Percentiles rank a stretch among this genome's conserved stretches.
phyloP scores from a whole-genome alignment of 2,888 invertebrate species.

The Pseudolycoriella hygida region DNA sequence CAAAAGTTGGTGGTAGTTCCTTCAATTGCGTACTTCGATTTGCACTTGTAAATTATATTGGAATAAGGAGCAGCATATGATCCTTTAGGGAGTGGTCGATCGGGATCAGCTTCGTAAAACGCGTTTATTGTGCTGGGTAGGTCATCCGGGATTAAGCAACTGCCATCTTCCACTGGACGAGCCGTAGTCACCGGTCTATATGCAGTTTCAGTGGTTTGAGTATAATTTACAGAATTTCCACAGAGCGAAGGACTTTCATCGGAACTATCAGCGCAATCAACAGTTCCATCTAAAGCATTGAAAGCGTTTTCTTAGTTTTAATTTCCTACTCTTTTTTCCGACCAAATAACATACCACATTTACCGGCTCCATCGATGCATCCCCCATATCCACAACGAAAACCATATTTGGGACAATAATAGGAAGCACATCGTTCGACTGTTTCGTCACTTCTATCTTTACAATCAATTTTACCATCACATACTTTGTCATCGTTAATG shows the following conservation, averaged over 20 bases:
- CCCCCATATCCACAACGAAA: constrained; percentile 20
- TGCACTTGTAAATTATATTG: constrained; percentile 1
- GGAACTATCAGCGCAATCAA: constrained; percentile 17
- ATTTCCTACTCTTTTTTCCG: too few species aligned
- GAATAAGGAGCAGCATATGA: background rate
- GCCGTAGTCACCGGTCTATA: background rate
- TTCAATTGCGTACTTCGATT: constrained; percentile 1
- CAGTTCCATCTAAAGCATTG: constrained; percentile 8
- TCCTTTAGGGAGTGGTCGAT: background rate
- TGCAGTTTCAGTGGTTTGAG: background rate
- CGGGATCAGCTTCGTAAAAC: background rate
- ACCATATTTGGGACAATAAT: constrained; percentile 31
- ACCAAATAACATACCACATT: constrained; percentile 10
- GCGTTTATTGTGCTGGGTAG: constrained; percentile 3
- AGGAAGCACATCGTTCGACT: constrained; percentile 16
- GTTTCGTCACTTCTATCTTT: constrained; percentile 12
- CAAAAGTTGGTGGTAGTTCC: constrained; percentile 3
- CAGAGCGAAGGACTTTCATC: constrained; percentile 14
- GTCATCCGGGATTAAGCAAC: background rate
- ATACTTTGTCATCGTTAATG: constrained; percentile 7
- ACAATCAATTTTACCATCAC: constrained; percentile 23
- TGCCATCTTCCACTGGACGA: background rate
- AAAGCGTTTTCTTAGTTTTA: too few species aligned
- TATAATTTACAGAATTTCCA: background rate
- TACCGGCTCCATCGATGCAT: constrained; percentile 13